Base-by-base conservation (phyloP, 2,797 vertebrate species). In the Phoebastria nigripes region DNA sequence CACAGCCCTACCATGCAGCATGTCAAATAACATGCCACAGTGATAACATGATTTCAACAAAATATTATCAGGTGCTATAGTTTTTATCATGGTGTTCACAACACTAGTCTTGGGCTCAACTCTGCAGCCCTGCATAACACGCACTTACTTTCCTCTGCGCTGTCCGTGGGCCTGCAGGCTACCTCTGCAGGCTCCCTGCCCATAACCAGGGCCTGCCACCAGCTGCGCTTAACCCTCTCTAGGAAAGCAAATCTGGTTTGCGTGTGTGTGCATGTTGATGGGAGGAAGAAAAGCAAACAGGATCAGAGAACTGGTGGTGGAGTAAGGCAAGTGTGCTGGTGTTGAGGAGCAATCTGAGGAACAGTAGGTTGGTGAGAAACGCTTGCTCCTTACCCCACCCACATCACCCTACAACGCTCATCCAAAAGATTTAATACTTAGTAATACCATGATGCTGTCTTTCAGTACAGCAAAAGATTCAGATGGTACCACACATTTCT, bases 241-340 rank as follows among this genome's bases (percentile, higher is more conserved):
- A 33, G 18, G 70, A 61, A 61, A 73, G 13, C 39, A 44, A 41
- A 44, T 11, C 22, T 18, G 35, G 8, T 37, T 8, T 18, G 16
- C 0, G 1, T 1, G 9, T 2, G 11, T 4, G 20, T 9, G 37
- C 15, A 31, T 0, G 0, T 10, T 51, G 42, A 16, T 9, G 37
- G 33, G 67, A 94, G 51, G 63, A 35, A 51, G 24, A 65, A 51
- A 26, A 79, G 31, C 61, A 78, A 86, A 42, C 6, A 62, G 28
- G 10, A 56, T 35, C 24, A 28, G n/a, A 70, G 28, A 86, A 82
- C n/a, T 22, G 31, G 15, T 10, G 13, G n/a, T 73, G 39, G 31
- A 39, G 6, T 7, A 35, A 46, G 26, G 22, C 26, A 51, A 56
- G 42, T 0, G 31, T 2, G 13, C 49, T 35, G 39, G n/a, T 4